Evolutionary conservation across 2,113 vertebrate species (phyloP).

Genomic region (Henicopernis longicauda): DNA sequence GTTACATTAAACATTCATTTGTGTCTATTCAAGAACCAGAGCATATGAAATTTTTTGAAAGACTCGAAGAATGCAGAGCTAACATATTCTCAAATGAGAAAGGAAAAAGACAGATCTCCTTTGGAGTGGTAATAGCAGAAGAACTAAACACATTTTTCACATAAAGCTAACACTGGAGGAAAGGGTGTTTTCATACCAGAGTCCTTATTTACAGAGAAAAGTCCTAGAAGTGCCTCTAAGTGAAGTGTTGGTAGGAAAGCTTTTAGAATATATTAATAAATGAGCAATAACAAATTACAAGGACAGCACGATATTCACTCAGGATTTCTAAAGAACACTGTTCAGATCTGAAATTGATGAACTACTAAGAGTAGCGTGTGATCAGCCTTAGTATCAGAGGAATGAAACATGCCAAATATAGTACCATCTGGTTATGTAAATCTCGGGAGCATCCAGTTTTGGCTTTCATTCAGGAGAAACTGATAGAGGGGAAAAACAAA

Average conservation of each 20-base stretch:
- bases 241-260: neutral
- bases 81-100: neutral
- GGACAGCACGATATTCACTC: neutral
- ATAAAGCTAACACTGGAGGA: neutral
- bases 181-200: neutral
- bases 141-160: neutral
- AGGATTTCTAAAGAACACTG: neutral
- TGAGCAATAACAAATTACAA: neutral
- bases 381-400: neutral
- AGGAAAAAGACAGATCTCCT: neutral
- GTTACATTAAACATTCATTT: neutral
- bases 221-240: neutral
- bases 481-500: neutral
- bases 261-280: neutral
- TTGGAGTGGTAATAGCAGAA: neutral
- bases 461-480: neutral
- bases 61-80: neutral
- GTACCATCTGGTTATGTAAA: neutral
- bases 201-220: neutral
- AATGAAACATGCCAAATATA: neutral
- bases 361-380: neutral
- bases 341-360: slow-evolving; percentile 4
- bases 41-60: neutral
- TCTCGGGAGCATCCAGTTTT: neutral
- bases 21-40: neutral